Percentiles rank a stretch among this genome's conserved stretches.
These are phyloP conservation scores for Oligia latruncula DNA, from an alignment of 2,888 invertebrate species.

Conservation along the genomic window DNA sequence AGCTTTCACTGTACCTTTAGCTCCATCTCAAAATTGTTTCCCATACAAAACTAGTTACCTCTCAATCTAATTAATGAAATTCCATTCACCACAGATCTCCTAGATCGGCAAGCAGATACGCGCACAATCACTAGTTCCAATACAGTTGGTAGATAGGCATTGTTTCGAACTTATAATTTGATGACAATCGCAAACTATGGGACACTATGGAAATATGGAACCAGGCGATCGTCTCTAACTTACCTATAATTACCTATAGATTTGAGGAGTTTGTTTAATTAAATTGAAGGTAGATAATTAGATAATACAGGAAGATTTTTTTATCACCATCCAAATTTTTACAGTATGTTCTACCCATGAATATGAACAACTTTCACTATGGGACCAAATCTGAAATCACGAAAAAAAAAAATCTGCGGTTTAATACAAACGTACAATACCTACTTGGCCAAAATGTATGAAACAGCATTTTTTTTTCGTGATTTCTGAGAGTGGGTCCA, in stretches of 20 bases:
- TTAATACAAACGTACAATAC: no score
- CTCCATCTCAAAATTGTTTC: background rate
- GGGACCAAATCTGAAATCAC: no score
- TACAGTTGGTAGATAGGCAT: conserved; percentile 54
- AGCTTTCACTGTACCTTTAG: background rate
- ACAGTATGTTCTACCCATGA: no score
- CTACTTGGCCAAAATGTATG: no score
- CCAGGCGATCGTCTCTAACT: conserved; percentile 7
- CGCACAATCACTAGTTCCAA: conserved; percentile 62
- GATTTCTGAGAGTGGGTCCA: no score
- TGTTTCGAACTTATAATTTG: conserved; percentile 67
- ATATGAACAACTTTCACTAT: no score
- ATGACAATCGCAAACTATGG: conserved; percentile 56
- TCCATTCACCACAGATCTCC: conserved; percentile 50
- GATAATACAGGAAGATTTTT: no score
- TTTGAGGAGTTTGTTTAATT: conserved; percentile 31
- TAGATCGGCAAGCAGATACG: conserved; percentile 60
- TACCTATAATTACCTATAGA: background rate
- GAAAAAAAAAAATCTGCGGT: no score
- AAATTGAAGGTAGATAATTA: conserved; percentile 7
- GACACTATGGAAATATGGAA: conserved; percentile 1
- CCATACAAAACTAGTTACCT: background rate
- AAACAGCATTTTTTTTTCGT: no score
- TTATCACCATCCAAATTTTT: no score
- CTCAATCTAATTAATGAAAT: conserved; percentile 51